Evolutionary conservation across 2,113 vertebrate species (phyloP), one percentile per base, ranked within the genome.

Genomic region (Rhinoderma darwinii): DNA sequence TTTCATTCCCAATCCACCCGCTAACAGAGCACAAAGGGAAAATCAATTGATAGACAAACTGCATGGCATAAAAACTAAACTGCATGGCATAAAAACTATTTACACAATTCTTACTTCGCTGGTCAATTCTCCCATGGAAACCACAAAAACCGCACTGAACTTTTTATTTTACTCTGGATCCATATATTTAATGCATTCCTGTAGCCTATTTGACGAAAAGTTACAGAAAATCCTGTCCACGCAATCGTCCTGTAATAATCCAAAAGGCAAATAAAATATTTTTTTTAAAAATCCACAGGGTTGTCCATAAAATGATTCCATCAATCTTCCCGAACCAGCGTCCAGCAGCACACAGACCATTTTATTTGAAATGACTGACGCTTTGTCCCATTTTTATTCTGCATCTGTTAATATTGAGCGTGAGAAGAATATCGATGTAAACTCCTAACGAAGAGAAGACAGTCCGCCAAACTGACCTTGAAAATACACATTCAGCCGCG

Each of bases 321-420:
- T 78, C 75, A 20, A 32, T 78, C 75, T 54, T 54, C 44, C 15
- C 1, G 75, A 22, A 32, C 3, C 15, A 30, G 0, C 43, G 5
- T 39, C 15, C 44, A 15, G 75, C 27, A 5, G 14, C 27, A 10
- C 56, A 35, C 70, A 18, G 27, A 54, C 32, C 35, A 27, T 66
- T 56, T 51, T n/a, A 82, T 32, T 61, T 87, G 77, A 82, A 87
- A 82, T 87, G 83, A 84, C 68, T 76, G 74, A 80, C 76, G 75
- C 84, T 54, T 84, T 43, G 61, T 79, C 44, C 59, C 84, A 86
- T 86, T 81, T 74, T 50, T 82, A 82, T 80, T 80, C 78, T 35
- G 51, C 78, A 59, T 82, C 63, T 73, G 77, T 50, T 43, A 73
- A 27, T 32, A 54, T 50, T 20, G 61, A 51, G 32, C 56, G 61